phyloP scores from a whole-genome alignment of 2,797 vertebrate genomes.

The Melanotaenia trifasciata region DNA sequence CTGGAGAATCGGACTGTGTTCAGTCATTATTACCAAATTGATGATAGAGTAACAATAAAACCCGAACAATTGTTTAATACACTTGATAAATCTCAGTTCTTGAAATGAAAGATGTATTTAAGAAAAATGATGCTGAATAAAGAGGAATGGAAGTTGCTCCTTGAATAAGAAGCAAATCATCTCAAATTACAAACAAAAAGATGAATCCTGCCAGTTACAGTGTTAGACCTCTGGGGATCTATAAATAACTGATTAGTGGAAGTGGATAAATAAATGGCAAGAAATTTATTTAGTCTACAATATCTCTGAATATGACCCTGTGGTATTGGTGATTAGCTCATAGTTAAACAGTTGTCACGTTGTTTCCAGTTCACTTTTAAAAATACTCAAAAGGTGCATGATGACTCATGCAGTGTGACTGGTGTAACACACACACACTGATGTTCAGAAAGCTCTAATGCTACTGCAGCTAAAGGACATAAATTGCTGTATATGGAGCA shows the following conservation, averaged over 20 bases:
- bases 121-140: constrained; percentile 1
- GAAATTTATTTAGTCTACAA: constrained; percentile 60
- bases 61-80: constrained; percentile 26
- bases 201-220: constrained; percentile 48
- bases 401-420: constrained; percentile 12
- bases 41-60: constrained; percentile 30
- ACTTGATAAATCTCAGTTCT: constrained; percentile 33
- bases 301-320: constrained; percentile 40
- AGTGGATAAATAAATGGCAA: constrained; percentile 48
- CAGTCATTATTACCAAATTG: constrained; percentile 32
- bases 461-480: constrained; percentile 9
- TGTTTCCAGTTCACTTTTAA: constrained; percentile 23
- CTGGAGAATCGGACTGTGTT: constrained; percentile 26
- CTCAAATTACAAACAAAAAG: constrained; percentile 61
- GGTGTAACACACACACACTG: constrained; percentile 11
- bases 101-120: constrained; percentile 6
- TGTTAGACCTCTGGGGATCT: constrained; percentile 46
- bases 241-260: constrained; percentile 67
- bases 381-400: constrained; percentile 26
- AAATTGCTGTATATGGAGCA: not conserved
- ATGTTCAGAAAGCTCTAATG: not conserved
- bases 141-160: constrained; percentile 40
- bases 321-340: constrained; percentile 26
- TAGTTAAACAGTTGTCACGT: constrained; percentile 27
- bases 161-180: constrained; percentile 64